Base-by-base conservation (phyloP, 2,797 vertebrate genomes). In the Clamator glandarius region DNA sequence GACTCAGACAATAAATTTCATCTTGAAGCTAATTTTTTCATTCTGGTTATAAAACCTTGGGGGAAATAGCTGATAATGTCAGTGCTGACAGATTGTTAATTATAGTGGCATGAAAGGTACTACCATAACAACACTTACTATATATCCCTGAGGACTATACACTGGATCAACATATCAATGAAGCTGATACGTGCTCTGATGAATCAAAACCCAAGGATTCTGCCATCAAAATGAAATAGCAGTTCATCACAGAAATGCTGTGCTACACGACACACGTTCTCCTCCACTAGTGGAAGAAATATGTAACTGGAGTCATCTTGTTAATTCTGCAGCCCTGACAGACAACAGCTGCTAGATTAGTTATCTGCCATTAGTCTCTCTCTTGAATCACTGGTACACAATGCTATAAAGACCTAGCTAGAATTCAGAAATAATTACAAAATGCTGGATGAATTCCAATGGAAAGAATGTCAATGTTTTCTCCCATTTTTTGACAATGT, bases 81-180 rank as follows among this genome's bases (percentile, higher is more conserved):
- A 92, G 81, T 33, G 77, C 81, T 92, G 93, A 80, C 94, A 93
- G 92, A 95, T 33, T 90, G 90, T 95, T 96, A 95, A 96, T 97
- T 96, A 96, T 4, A 94, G 72, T 13, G 54, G 67, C 66, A 50
- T 54, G 33, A 70, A 92, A 93, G 76, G 78, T 89, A 89, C 57
- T 73, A 72, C 46, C 72, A 50, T 31, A 82, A 62, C 58, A 74
- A 59, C 75, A 89, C 24, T 80, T 21, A 39, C 16, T 79, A 74
- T 55, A 36, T 28, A 46, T 64, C 86, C 81, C 88, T 58, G 51
- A 80, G 70, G 89, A 96, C 78, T 58, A 64, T 9, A 73, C 46
- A 57, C 79, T 67, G 58, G 74, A 87, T 63, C 79, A 69, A 78
- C 61, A 64, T 75, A 80, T 44, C 79, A 84, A 66, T 81, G 86